Percentiles rank a stretch among this genome's conserved stretches.
Evolutionary conservation across 2,888 invertebrate genomes (phyloP).

Genomic region (Aelia acuminata): DNA sequence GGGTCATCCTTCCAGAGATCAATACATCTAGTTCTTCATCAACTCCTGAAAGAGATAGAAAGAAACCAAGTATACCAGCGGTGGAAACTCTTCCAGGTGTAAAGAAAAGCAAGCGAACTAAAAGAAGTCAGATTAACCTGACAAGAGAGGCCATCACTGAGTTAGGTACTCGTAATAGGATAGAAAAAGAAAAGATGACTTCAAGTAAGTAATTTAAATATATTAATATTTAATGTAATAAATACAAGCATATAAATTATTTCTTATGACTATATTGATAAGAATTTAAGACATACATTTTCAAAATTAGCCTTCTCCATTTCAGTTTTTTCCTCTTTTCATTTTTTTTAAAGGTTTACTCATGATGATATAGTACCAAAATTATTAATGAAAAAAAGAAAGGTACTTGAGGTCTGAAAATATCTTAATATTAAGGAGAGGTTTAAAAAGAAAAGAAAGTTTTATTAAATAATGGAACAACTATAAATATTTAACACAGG

Average conservation of each 20-base stretch:
- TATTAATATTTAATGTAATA: too few species aligned
- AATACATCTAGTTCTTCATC: conserved; percentile 62
- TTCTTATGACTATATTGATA: too few species aligned
- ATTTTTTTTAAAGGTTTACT: too few species aligned
- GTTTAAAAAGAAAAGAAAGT: too few species aligned
- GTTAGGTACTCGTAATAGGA: not conserved
- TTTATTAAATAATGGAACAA: not conserved
- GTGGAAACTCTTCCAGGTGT: conserved; percentile 47
- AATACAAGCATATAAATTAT: too few species aligned
- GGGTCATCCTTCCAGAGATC: conserved; percentile 62
- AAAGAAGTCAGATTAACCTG: conserved; percentile 53
- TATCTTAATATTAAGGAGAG: too few species aligned
- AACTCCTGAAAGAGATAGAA: conserved; percentile 60
- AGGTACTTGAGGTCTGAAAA: too few species aligned
- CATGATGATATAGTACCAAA: too few species aligned
- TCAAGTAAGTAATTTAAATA: not conserved
- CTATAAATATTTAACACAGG: not conserved
- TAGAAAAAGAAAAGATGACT: not conserved
- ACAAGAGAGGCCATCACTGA: conserved; percentile 49
- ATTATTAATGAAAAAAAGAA: too few species aligned
- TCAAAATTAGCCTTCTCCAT: too few species aligned
- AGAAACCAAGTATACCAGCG: not conserved
- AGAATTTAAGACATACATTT: too few species aligned
- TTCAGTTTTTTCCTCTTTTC: too few species aligned
- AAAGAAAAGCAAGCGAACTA: conserved; percentile 52